Base-by-base conservation (phyloP, 2,888 invertebrate species). In the Lasioglossum vierecki region DNA sequence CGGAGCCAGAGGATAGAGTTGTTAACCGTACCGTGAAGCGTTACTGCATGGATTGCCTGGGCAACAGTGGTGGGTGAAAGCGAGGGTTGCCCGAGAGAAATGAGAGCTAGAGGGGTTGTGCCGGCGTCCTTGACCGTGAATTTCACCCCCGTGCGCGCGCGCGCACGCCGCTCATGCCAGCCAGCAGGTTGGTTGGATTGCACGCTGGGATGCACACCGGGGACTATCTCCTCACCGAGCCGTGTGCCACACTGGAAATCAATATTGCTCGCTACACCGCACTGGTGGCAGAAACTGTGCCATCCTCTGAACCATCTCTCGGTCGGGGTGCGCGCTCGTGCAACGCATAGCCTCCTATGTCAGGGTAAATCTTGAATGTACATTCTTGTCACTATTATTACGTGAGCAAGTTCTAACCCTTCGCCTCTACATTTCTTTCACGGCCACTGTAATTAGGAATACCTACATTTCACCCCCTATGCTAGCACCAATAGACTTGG, bases 51-150 rank as follows among this genome's bases (percentile, higher is more conserved):
- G 76, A 60, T 77, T 26, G 73, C 60, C 49, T 46, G 74, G 39
- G 60, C 60, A 71, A 79, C 57, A 80, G 66, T 57, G 82, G 84
- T 82, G 83, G 82, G 82, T 90, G 90, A 87, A 77, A 83, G 83
- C 80, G 89, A 83, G 84, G 87, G 90, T 88, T 85, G 88, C 79
- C 60, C 72, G 74, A 71, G 80, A 79, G 82, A 79, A 87, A 80
- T 75, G 79, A 66, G 78, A 80, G 49, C 22, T 41, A 80, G 82
- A 85, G 90, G 90, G 92, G 90, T 92, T 90, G 90, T 86, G 75
- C 84, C 88, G 81, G 82, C 89, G 91, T 84, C 92, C 92, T 91
- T 92, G 92, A 92, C 92, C 92, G 92, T 92, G 92, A 92, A 92
- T 87, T 75, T 39, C 89, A 89, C 75, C 89, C 87, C 88, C 70